Conservation (phyloP, 1,140 invertebrate species). For the Reticulitermes speratus region DNA sequence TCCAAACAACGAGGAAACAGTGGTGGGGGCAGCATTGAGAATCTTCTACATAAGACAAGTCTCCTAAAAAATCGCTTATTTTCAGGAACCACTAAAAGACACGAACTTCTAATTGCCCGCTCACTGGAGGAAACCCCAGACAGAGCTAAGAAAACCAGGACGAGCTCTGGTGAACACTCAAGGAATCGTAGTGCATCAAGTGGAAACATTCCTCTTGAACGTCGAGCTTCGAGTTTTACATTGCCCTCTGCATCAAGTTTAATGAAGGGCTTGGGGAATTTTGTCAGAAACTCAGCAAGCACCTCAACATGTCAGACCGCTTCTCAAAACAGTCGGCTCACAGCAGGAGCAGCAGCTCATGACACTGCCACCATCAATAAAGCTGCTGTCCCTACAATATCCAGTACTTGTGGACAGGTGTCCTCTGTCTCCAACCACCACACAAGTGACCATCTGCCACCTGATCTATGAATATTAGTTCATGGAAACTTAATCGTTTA, state of each 20-base stretch:
- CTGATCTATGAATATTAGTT: conserved; percentile 23
- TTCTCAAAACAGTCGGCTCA: background rate
- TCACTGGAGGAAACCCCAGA: background rate
- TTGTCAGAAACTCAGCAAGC: background rate
- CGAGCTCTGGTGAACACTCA: background rate
- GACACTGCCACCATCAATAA: background rate
- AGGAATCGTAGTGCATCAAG: conserved; percentile 28
- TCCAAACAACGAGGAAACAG: background rate
- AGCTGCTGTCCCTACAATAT: conserved; percentile 1
- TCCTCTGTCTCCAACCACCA: background rate
- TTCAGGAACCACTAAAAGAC: background rate
- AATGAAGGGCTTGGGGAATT: conserved; percentile 9
- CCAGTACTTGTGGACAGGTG: background rate
- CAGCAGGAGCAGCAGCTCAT: background rate
- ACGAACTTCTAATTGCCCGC: background rate
- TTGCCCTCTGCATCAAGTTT: conserved; percentile 5
- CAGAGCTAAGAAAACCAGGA: background rate
- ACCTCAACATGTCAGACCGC: background rate
- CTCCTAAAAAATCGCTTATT: background rate
- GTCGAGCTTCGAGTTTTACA: background rate
- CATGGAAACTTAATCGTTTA: background rate
- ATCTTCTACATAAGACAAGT: background rate
- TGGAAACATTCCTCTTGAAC: background rate
- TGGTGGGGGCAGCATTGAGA: conserved; percentile 22
- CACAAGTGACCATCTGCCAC: background rate